Percentiles rank a stretch among this genome's conserved stretches.
Conservation (phyloP, 2,888 invertebrate species). For the Tribolium freemani region DNA sequence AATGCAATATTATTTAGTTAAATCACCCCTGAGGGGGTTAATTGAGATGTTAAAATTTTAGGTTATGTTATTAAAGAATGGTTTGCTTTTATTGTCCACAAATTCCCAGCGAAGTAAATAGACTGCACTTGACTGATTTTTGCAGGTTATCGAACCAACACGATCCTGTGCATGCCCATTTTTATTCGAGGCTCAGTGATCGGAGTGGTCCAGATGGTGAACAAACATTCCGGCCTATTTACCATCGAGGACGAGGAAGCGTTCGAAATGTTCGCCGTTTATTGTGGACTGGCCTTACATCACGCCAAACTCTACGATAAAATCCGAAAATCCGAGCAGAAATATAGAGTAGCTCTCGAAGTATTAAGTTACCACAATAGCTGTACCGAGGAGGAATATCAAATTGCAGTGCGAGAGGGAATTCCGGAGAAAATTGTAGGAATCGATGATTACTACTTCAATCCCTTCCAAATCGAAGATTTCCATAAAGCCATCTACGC, state of each 20-base stretch:
- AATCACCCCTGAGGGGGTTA: no score
- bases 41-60: no score
- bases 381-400: conserved; percentile 79
- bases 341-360: conserved; percentile 85
- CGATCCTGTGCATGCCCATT: conserved; percentile 90
- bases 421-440: conserved; percentile 58
- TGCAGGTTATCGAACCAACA: conserved; percentile 77
- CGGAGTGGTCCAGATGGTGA: conserved; percentile 91
- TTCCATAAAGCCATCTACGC: conserved; percentile 81
- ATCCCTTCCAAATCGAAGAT: conserved; percentile 79
- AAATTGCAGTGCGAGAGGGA: conserved; percentile 55
- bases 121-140: background rate
- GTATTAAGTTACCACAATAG: conserved; percentile 88
- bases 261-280: conserved; percentile 87
- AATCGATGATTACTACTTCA: conserved; percentile 78
- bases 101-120: no score
- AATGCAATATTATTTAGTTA: no score
- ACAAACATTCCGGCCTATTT: conserved; percentile 74
- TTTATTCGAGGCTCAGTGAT: conserved; percentile 84
- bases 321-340: conserved; percentile 86
- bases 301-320: conserved; percentile 89
- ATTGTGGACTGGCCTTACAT: conserved; percentile 88
- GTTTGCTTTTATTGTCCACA: no score
- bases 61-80: no score
- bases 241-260: conserved; percentile 82